phyloP scores from a whole-genome alignment of 2,113 vertebrate genomes.

The Mobula birostris region DNA sequence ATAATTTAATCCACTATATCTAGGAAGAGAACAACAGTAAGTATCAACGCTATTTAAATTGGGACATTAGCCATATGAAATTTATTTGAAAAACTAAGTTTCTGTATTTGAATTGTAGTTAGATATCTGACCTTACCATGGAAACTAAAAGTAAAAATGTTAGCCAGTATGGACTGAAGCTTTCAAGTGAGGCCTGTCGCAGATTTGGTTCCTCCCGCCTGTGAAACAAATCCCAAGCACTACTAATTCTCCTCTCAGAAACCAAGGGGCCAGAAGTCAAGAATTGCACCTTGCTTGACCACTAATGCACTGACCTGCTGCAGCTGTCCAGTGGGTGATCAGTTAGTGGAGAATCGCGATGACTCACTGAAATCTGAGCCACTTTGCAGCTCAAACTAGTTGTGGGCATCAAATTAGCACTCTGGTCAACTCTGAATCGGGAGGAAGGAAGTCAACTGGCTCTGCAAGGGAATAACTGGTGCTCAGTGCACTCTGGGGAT shows the following conservation, averaged over 20 bases:
- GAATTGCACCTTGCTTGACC: background rate
- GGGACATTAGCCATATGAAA: background rate
- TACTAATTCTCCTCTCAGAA: background rate
- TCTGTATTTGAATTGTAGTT: background rate
- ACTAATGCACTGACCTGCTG: background rate
- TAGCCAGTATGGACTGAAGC: background rate
- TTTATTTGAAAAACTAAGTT: background rate
- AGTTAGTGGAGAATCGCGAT: background rate
- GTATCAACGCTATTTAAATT: background rate
- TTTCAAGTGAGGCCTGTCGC: background rate
- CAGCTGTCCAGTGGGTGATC: background rate
- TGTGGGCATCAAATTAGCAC: no score
- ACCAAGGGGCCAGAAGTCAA: background rate
- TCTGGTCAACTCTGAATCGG: no score
- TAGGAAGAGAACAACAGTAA: background rate
- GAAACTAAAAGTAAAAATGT: background rate
- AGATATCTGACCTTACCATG: background rate
- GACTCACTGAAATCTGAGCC: no score
- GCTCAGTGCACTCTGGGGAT: background rate
- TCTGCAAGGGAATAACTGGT: background rate
- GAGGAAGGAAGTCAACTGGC: background rate
- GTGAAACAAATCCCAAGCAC: background rate
- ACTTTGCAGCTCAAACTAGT: no score
- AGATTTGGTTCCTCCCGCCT: background rate
- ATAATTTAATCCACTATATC: background rate